Base-by-base conservation (phyloP, 2,888 invertebrate genomes). In the Shargacucullia verbasci region DNA sequence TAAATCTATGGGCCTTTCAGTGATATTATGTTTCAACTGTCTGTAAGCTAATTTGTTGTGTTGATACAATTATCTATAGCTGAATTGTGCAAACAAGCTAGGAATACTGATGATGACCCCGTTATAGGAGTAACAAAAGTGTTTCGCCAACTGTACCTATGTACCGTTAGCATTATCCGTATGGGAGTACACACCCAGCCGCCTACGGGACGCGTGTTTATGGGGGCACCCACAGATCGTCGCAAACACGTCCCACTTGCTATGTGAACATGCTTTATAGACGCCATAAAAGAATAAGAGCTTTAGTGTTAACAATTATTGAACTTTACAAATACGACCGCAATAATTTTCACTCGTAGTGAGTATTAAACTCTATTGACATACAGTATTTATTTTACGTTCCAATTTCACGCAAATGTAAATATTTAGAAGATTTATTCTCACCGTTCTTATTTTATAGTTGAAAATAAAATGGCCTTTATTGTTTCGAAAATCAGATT, bases 151-250 rank as follows among this genome's bases (percentile, higher is more conserved):
- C 35, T 46, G 45, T 27, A 46, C 41, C 47, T 20, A 20, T 20
- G 20, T 43, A 66, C 71, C 73, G 68, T 74, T 76, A 79, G 53
- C 12, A 38, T 43, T 47, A 68, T 74, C 38, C 46, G 39, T 39
- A 59, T 49, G 41, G 55, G 59, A 75, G 78, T 73, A 73, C 62
- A 70, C 63, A 64, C 70, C 65, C 69, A 64, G 59, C 78, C 85
- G 81, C 88, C 87, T 81, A 87, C 87, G 69, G 70, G 60, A 66
- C 69, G 65, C 69, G 65, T 80, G 81, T 82, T 82, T 79, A 82
- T 81, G 75, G 73, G 68, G 78, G 80, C 84, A 82, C 84, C 83
- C 83, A 76, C 79, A 70, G 69, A 66, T 60, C 75, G 68, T 64
- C 67, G 70, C 78, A 65, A 73, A 73, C 67, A 69, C 48, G 66